These are phyloP conservation scores for Regulus satrapa DNA, from an alignment of 2,113 vertebrate species.

Conservation along the genomic window DNA sequence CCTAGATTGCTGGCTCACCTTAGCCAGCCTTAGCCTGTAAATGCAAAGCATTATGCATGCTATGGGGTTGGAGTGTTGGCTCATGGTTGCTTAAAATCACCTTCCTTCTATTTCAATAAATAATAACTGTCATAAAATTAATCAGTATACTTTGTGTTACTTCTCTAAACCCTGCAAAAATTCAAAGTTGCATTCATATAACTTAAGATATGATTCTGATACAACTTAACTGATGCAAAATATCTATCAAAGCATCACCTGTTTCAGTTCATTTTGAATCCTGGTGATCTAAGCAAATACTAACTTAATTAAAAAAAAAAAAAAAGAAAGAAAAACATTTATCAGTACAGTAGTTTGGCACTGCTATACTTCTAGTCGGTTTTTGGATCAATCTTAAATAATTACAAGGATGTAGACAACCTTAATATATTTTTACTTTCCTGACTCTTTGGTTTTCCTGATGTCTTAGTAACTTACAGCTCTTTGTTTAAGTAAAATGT, in stretches of 20 bases:
- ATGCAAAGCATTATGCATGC: neutral
- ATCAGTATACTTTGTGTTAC: neutral
- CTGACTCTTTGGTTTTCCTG: neutral
- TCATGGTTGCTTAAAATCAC: neutral
- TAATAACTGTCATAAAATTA: neutral
- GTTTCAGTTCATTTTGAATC: neutral
- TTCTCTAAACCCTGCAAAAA: neutral
- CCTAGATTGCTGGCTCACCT: neutral
- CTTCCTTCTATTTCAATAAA: neutral
- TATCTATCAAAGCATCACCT: neutral
- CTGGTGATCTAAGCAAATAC: neutral
- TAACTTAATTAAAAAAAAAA: neutral
- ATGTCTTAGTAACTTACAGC: neutral
- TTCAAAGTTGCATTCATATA: neutral
- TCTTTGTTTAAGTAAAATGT: neutral
- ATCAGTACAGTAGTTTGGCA: too few species aligned
- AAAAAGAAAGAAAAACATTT: too few species aligned
- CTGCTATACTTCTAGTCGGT: neutral
- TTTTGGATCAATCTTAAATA: slow-evolving; percentile 7
- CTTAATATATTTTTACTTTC: neutral
- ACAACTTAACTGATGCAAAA: neutral
- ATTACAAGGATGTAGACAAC: neutral
- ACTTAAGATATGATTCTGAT: neutral
- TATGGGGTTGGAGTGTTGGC: neutral
- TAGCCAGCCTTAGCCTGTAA: neutral